Conservation (phyloP, 1,140 invertebrate species). For the Temnothorax nylanderi region DNA sequence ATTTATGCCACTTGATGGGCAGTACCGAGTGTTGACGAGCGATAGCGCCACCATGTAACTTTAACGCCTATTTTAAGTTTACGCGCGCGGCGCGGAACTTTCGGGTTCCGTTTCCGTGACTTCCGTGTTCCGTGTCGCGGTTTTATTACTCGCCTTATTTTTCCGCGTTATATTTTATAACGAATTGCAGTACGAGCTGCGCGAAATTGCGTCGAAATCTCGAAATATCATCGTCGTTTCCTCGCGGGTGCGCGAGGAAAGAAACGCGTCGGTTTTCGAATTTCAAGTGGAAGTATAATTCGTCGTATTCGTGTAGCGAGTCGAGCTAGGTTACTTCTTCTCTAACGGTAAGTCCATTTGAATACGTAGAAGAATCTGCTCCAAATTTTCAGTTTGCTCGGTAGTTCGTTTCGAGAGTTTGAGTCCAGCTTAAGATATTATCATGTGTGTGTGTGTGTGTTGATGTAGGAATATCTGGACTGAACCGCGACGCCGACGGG, state of each 20-base stretch:
- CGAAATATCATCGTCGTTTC: neutral
- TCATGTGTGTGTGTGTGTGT: too few relatives aligned
- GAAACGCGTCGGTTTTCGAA: neutral
- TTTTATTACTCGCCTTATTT: neutral
- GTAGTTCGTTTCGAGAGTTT: too few relatives aligned
- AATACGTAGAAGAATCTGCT: neutral
- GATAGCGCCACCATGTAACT: neutral
- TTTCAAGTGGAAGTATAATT: neutral
- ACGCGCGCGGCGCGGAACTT: neutral
- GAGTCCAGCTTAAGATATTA: too few relatives aligned
- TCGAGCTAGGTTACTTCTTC: neutral
- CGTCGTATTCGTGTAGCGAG: too few relatives aligned
- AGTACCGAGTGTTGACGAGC: neutral
- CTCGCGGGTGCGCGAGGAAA: neutral
- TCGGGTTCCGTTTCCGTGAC: too few relatives aligned
- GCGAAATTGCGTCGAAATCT: neutral
- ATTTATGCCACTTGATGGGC: neutral
- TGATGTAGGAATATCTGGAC: too few relatives aligned
- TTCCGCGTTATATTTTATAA: neutral
- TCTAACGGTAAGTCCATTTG: neutral
- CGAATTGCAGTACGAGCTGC: too few relatives aligned
- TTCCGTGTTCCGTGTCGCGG: neutral
- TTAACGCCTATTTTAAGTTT: neutral
- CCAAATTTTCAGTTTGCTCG: too few relatives aligned
- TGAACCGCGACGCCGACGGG: too few relatives aligned